Percentiles rank a stretch among this genome's conserved stretches.
phyloP scores from a whole-genome alignment of 2,113 vertebrate genomes.

The Psilopsiagon aymara region DNA sequence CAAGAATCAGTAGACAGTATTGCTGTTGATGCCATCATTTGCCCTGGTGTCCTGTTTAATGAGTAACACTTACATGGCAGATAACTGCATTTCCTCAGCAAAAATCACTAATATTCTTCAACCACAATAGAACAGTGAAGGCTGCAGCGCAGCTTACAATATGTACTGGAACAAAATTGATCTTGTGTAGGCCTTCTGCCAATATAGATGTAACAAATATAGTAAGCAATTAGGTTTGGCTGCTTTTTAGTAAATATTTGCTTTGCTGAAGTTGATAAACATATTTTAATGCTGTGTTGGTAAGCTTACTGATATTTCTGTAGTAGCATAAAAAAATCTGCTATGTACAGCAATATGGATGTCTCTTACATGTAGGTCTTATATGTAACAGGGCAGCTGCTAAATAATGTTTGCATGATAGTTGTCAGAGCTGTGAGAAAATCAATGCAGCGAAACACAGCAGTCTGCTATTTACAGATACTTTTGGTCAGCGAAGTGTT shows the following conservation, averaged over 20 bases:
- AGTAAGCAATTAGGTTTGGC: background rate
- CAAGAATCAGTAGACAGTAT: background rate
- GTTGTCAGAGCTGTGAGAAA: background rate
- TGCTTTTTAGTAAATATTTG: background rate
- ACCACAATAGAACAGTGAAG: background rate
- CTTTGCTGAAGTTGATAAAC: background rate
- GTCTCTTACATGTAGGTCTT: accelerated
- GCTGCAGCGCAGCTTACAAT: background rate
- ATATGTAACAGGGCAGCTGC: background rate
- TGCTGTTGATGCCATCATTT: background rate
- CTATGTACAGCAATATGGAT: background rate
- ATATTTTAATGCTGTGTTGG: background rate
- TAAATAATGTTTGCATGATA: background rate
- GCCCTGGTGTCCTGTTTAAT: background rate
- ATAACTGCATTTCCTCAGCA: background rate
- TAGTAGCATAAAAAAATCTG: background rate
- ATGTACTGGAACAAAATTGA: background rate
- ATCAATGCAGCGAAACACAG: background rate
- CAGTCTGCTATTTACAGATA: background rate
- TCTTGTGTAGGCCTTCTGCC: background rate
- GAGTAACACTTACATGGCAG: background rate
- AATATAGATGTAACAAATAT: background rate
- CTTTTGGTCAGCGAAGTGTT: background rate
- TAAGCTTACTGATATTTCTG: background rate
- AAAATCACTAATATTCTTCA: background rate